Base-by-base conservation (phyloP, 2,888 invertebrate genomes). In the Salticus scenicus region DNA sequence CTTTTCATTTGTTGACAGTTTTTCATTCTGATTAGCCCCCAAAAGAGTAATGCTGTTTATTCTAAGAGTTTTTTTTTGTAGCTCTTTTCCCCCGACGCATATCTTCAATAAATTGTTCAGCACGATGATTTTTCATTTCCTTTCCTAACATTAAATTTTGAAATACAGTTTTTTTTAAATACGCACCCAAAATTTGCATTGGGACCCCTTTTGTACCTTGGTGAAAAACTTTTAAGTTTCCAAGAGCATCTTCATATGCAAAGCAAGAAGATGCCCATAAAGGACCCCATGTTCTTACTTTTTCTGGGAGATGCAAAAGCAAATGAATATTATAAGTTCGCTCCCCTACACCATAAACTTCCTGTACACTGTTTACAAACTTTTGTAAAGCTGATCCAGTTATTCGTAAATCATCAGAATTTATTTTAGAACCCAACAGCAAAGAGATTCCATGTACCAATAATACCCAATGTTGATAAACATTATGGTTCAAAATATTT, bases 221-320 rank as follows among this genome's bases (percentile, higher is more conserved):
- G 28, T 20, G 24, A 28, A 47, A 24, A 12, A 30, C 14, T 69
- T 77, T 20, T 24, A 69, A 51, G 20, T 77, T 77, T 12, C 77
- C 69, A 1, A 69, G 20, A 42, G 30, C 24, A 69, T 67, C 31
- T 30, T 77, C 77, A 51, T 41, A 77, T 8, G 31, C 0, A 69
- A 69, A 77, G 20, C 77, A 77, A 0, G 77, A 77, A 69, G 27
- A n/a, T 0, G 69, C 27, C 69, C 77, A 47, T 33, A 77, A 20
- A 1, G 77, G 77, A 4, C 77, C 69, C 69, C 77, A 77, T 31
- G 41, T 20, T 14, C n/a, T 47, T 31, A 77, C 77, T 41, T 33
- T 27, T 24, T 67, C 51, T 4, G 66, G 77, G 14, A 77, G 20
- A 30, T 67, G 77, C 14, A 77, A 4, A 12, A 77, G 42, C 0